Conservation (phyloP, 2,113 vertebrate species). For the Anhinga rufa region DNA sequence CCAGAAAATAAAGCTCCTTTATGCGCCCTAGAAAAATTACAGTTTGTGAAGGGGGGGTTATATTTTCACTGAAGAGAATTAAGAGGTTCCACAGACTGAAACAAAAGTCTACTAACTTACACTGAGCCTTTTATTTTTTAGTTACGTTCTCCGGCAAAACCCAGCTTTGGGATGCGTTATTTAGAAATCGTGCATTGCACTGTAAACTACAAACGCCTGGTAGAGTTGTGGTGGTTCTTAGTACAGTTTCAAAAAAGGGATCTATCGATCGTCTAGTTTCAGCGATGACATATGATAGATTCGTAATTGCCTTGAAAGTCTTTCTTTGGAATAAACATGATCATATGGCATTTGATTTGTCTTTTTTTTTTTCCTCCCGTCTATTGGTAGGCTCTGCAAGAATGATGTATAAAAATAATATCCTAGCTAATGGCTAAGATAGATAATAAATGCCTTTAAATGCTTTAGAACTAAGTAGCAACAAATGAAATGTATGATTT, state of each 20-base stretch:
- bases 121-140: neutral
- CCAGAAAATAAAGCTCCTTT: neutral
- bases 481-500: constrained; percentile 1
- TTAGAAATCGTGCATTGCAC: neutral
- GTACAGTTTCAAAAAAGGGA: too few species aligned
- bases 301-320: neutral
- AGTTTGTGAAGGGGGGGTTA: neutral
- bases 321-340: neutral
- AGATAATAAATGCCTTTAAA: neutral
- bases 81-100: neutral
- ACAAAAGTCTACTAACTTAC: neutral
- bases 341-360: neutral
- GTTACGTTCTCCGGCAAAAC: neutral
- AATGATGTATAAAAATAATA: neutral
- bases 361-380: neutral
- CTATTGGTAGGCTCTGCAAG: neutral
- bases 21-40: neutral
- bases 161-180: neutral
- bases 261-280: neutral
- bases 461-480: neutral
- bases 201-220: neutral
- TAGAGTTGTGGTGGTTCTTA: neutral
- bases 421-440: neutral
- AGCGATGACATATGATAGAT: neutral
- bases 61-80: neutral